Percentiles rank a stretch among this genome's conserved stretches.
Conservation (phyloP, 2,113 vertebrate species). For the Equus przewalskii region DNA sequence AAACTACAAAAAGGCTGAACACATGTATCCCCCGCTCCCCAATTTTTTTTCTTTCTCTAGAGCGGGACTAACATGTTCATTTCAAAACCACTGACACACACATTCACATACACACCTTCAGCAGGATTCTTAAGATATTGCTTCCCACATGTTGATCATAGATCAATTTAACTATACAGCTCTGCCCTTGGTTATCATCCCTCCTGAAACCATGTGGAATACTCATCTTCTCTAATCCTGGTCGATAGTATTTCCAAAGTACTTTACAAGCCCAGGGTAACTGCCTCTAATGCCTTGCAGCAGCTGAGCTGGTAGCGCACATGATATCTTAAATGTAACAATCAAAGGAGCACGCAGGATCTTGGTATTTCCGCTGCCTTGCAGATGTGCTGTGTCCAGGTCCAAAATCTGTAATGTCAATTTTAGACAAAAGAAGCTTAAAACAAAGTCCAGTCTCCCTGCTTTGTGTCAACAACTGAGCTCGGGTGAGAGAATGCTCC, state of each 20-base stretch:
- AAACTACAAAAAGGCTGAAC: not conserved
- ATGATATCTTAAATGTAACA: slow-evolving; percentile 99
- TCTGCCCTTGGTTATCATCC: slow-evolving; percentile 94
- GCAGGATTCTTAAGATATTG: slow-evolving; percentile 81
- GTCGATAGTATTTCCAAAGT: slow-evolving; percentile 96
- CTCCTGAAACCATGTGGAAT: slow-evolving; percentile 96
- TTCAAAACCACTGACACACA: slow-evolving; percentile 79
- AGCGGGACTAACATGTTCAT: slow-evolving; percentile 32
- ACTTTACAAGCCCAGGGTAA: slow-evolving; percentile 96
- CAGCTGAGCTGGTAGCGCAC: slow-evolving; percentile 96
- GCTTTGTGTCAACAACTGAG: slow-evolving; percentile 89
- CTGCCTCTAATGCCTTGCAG: slow-evolving; percentile 96
- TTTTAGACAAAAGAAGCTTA: slow-evolving; percentile 90
- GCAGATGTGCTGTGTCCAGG: slow-evolving; percentile 93
- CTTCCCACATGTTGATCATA: slow-evolving; percentile 93
- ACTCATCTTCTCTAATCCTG: slow-evolving; percentile 95
- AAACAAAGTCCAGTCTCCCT: slow-evolving; percentile 91
- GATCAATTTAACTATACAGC: slow-evolving; percentile 94
- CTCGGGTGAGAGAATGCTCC: slow-evolving; percentile 77
- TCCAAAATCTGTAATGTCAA: slow-evolving; percentile 92
- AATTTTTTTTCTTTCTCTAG: not conserved
- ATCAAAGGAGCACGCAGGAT: slow-evolving; percentile 96
- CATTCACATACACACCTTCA: slow-evolving; percentile 86
- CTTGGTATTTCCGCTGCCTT: slow-evolving; percentile 95
- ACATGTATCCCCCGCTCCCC: not conserved